Conservation (phyloP, 2,888 invertebrate species). For the Drosophila algonquin region DNA sequence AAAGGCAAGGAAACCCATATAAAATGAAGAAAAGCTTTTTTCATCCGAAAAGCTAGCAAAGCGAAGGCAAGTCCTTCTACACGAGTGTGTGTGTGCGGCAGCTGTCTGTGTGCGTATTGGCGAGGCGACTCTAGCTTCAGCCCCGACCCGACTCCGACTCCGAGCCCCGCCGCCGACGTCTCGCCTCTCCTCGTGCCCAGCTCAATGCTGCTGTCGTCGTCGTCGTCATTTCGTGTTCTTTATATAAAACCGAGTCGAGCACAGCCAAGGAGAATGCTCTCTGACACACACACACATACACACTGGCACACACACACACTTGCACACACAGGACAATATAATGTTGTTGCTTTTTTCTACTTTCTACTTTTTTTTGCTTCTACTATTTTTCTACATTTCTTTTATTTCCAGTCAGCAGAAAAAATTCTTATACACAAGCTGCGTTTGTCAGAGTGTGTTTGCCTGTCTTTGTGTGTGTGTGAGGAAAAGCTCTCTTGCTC, state of each 20-base stretch:
- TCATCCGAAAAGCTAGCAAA: slow-evolving; percentile 48
- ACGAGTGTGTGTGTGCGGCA: slow-evolving; percentile 48
- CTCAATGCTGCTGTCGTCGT: slow-evolving; percentile 9
- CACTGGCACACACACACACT: slow-evolving; percentile 15
- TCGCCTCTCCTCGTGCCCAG: background rate
- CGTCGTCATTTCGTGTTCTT: slow-evolving; percentile 54
- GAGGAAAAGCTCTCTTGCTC: slow-evolving; percentile 56
- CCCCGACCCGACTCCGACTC: slow-evolving; percentile 41
- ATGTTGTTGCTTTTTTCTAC: slow-evolving; percentile 23
- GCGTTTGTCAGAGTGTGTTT: slow-evolving; percentile 44
- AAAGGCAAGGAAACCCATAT: slow-evolving; percentile 42
- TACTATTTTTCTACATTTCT: slow-evolving; percentile 56
- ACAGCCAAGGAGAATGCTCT: slow-evolving; percentile 60
- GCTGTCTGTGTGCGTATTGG: slow-evolving; percentile 79
- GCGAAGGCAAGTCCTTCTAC: background rate
- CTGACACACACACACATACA: slow-evolving; percentile 23
- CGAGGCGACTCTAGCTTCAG: slow-evolving; percentile 46
- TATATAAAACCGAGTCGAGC: slow-evolving; percentile 64
- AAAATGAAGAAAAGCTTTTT: slow-evolving; percentile 70
- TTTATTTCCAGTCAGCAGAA: slow-evolving; percentile 73
- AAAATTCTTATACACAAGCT: slow-evolving; percentile 69
- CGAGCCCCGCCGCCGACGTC: slow-evolving; percentile 10
- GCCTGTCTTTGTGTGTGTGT: slow-evolving; percentile 23
- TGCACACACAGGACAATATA: slow-evolving; percentile 12
- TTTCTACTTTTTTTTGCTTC: slow-evolving; percentile 33